A percentile compares a stretch with the other conserved stretches of the same genome.
Conservation (phyloP, 2,888 invertebrate genomes). For the Thymelicus acteon region DNA sequence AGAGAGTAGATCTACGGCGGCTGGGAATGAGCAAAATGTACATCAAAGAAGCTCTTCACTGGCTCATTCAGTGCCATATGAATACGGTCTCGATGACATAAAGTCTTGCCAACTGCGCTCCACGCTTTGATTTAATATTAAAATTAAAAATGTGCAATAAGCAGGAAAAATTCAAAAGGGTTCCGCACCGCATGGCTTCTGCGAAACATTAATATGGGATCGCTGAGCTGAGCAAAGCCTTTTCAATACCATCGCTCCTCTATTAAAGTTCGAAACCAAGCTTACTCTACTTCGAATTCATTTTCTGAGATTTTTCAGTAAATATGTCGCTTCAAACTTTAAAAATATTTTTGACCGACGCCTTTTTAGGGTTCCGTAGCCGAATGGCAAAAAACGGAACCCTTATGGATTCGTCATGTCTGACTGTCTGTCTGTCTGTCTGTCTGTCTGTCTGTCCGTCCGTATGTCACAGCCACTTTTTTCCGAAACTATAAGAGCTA, state of each 20-base stretch:
- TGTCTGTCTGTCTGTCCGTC: too few species aligned
- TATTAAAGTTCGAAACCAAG: conserved; percentile 41
- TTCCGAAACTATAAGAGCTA: too few species aligned
- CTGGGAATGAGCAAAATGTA: conserved; percentile 24
- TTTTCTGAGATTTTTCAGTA: conserved; percentile 11
- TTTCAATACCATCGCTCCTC: conserved; percentile 37
- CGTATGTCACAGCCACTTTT: too few species aligned
- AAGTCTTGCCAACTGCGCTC: conserved; percentile 15
- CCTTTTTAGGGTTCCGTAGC: too few species aligned
- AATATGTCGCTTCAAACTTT: conserved; percentile 27
- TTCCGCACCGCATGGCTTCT: conserved; percentile 29
- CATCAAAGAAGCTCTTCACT: conserved; percentile 28
- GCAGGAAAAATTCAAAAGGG: conserved; percentile 39
- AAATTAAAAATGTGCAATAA: conserved; percentile 42
- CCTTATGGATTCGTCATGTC: too few species aligned
- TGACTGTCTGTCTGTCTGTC: too few species aligned
- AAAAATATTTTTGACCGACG: conserved; percentile 5
- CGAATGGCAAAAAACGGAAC: too few species aligned
- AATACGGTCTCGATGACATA: conserved; percentile 30
- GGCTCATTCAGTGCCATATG: conserved; percentile 29
- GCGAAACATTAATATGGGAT: conserved; percentile 41
- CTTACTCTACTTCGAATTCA: conserved; percentile 28
- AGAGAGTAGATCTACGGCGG: not conserved
- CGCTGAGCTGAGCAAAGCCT: conserved; percentile 36
- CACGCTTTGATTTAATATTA: conserved; percentile 47